These are phyloP conservation scores for Prionailurus bengalensis DNA, from an alignment of 2,113 vertebrate species.

Conservation along the genomic window DNA sequence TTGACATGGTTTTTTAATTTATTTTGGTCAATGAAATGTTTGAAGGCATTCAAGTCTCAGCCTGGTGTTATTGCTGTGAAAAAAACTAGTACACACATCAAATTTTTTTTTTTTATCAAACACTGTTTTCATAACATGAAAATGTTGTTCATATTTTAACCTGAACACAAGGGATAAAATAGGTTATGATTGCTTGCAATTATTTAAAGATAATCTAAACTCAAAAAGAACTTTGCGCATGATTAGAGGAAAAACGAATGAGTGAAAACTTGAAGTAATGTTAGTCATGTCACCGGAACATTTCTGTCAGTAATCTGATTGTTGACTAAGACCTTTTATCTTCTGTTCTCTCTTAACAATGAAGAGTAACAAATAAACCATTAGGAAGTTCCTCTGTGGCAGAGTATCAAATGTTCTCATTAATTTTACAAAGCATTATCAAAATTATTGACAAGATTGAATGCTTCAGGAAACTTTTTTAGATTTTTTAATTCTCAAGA, in stretches of 20 bases:
- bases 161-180: background rate
- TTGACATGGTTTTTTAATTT: background rate
- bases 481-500: background rate
- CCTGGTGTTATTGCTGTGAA: background rate
- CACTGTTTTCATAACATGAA: background rate
- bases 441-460: background rate
- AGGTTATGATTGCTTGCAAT: background rate
- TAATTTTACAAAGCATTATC: background rate
- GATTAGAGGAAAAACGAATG: background rate
- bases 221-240: background rate
- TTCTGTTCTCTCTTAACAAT: background rate
- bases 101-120: background rate
- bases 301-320: background rate
- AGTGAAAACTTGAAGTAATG: background rate
- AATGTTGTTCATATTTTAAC: constrained; percentile 43
- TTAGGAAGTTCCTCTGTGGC: background rate
- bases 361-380: background rate
- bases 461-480: background rate
- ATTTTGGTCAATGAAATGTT: background rate
- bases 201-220: constrained; percentile 23
- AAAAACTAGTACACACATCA: background rate
- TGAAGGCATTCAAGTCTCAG: background rate
- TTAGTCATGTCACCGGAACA: background rate
- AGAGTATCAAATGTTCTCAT: background rate
- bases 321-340: background rate